These are phyloP conservation scores for Phycodurus eques DNA, from an alignment of 2,113 vertebrate species.

Conservation along the genomic window DNA sequence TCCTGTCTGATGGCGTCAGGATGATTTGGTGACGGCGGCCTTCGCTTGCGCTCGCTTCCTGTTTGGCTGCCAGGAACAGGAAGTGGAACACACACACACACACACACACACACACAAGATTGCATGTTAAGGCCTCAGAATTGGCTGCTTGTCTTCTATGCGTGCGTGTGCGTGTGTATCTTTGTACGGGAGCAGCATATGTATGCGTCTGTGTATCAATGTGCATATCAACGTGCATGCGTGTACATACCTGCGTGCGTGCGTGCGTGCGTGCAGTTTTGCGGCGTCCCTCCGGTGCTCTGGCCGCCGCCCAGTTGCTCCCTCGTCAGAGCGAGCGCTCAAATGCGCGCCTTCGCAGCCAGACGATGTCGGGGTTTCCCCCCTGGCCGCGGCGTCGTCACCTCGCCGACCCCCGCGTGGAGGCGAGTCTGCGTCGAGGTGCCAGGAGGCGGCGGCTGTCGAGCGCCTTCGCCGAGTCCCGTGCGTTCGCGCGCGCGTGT, in stretches of 20 bases:
- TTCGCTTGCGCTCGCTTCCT: background rate
- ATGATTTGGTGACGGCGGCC: background rate
- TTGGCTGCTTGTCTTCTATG: too few species aligned
- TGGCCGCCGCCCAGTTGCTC: slow-evolving; percentile 92
- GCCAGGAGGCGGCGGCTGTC: slow-evolving; percentile 52
- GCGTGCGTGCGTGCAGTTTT: slow-evolving; percentile 9
- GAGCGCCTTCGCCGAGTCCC: slow-evolving; percentile 49
- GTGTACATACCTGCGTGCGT: slow-evolving; percentile 20
- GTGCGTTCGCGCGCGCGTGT: slow-evolving; percentile 28
- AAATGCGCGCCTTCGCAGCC: slow-evolving; percentile 86
- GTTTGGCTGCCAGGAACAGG: slow-evolving; percentile 19
- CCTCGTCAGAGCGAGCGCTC: slow-evolving; percentile 86
- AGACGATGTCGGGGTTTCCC: slow-evolving; percentile 74
- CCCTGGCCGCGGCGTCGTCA: background rate
- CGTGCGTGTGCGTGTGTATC: background rate
- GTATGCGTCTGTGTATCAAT: background rate
- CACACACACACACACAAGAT: background rate
- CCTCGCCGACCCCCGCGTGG: slow-evolving; percentile 33
- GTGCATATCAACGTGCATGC: background rate
- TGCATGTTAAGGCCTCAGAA: background rate
- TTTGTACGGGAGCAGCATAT: background rate
- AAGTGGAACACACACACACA: background rate
- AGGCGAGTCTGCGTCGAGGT: slow-evolving; percentile 65
- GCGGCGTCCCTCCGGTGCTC: slow-evolving; percentile 87
- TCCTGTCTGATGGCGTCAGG: background rate